Conservation (phyloP, 2,888 invertebrate species). For the Chalcis sispes region DNA sequence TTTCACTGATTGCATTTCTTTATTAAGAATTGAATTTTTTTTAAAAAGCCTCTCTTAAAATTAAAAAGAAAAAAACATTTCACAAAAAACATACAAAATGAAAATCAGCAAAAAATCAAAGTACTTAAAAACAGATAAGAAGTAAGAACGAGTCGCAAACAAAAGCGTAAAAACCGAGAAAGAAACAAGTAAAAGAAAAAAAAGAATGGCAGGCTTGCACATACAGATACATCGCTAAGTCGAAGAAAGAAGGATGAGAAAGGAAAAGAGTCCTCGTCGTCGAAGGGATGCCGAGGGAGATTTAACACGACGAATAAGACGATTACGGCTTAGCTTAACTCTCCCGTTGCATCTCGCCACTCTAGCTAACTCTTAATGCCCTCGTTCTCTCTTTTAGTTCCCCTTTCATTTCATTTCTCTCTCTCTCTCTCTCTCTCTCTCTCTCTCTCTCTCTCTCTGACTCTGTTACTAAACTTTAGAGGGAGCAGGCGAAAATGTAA, state of each 20-base stretch:
- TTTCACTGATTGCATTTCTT: no score
- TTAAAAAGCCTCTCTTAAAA: no score
- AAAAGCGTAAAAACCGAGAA: not conserved
- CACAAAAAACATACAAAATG: not conserved
- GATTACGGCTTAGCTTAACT: constrained; percentile 71
- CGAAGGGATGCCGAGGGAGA: constrained; percentile 61
- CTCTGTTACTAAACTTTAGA: constrained; percentile 4
- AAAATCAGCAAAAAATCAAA: not conserved
- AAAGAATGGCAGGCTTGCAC: not conserved
- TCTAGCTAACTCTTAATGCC: constrained; percentile 58
- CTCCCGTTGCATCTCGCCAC: constrained; percentile 57
- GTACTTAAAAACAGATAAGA: not conserved
- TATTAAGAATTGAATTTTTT: no score
- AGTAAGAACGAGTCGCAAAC: not conserved
- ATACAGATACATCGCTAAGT: no score
- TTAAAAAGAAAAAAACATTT: no score
- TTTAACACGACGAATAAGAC: constrained; percentile 73
- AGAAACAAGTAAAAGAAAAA: not conserved
- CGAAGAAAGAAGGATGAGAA: not conserved
- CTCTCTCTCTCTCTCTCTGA: constrained; percentile 32
- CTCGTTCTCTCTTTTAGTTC: constrained; percentile 18
- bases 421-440: constrained; percentile 3
- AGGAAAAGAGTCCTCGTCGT: constrained; percentile 13
- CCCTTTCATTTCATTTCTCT: constrained; percentile 29
- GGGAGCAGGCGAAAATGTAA: not conserved